Evolutionary conservation across 2,113 vertebrate species (phyloP).

Genomic region (Elephas maximus): DNA sequence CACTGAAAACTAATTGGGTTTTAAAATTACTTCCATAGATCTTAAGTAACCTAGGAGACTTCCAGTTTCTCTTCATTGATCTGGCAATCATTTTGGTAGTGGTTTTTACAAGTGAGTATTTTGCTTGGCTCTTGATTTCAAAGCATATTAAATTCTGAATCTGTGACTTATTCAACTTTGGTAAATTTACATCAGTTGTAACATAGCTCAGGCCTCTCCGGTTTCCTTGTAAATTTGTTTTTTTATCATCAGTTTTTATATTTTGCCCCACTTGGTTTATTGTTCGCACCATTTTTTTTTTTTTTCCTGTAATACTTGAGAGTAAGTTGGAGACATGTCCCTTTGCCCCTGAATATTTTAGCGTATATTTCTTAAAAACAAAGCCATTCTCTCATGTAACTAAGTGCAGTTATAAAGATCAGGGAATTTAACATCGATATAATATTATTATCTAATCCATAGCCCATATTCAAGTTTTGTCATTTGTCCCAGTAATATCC

Average conservation of each 20-base stretch:
- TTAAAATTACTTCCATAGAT: conserved; percentile 89
- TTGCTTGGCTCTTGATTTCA: conserved; percentile 27
- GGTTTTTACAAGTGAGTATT: conserved; percentile 98
- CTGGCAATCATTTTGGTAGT: conserved; percentile 97
- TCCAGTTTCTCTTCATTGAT: conserved; percentile 99
- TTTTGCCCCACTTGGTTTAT: conserved; percentile 26
- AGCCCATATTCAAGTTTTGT: not conserved
- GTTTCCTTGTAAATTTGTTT: not conserved
- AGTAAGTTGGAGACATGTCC: not conserved
- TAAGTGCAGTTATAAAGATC: conserved; percentile 29
- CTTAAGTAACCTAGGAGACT: conserved; percentile 97
- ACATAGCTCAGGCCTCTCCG: not conserved
- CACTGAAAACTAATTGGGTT: conserved; percentile 48
- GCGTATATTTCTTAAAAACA: conserved; percentile 12
- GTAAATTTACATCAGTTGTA: conserved; percentile 44
- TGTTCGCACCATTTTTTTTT: not conserved
- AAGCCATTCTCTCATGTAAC: not conserved
- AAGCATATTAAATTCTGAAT: conserved; percentile 48
- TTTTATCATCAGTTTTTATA: conserved; percentile 22
- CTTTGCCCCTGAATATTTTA: conserved; percentile 39
- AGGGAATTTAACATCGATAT: not conserved
- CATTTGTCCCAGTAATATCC: not conserved
- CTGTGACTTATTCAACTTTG: conserved; percentile 27
- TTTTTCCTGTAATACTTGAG: not conserved
- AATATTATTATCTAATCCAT: not conserved